These are phyloP conservation scores for Limnodromus scolopaceus DNA, from an alignment of 2,797 vertebrate species.

Conservation along the genomic window DNA sequence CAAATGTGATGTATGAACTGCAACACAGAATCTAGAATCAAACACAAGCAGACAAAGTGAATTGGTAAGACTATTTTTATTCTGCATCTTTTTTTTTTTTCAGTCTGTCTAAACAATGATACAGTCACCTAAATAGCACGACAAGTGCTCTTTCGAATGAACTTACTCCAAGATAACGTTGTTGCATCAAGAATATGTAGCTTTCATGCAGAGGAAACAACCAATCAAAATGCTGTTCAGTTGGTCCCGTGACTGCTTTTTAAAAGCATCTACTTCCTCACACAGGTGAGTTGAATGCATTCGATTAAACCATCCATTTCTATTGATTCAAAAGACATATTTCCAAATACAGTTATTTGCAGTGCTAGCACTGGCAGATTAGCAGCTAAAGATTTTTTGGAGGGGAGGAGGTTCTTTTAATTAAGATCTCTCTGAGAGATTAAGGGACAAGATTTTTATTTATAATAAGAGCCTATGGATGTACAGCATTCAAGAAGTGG, in stretches of 20 bases:
- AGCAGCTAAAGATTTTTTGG: not conserved
- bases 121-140: not conserved
- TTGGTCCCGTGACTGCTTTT: not conserved
- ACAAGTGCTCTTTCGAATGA: not conserved
- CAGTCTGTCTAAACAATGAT: not conserved
- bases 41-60: not conserved
- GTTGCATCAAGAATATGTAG: not conserved
- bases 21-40: not conserved
- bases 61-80: not conserved
- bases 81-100: not conserved
- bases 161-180: not conserved
- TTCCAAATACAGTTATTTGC: not conserved
- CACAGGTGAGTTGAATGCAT: not conserved
- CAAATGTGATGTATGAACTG: not conserved
- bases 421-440: not conserved
- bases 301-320: not conserved
- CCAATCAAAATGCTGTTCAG: not conserved
- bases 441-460: not conserved
- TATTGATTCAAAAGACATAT: not conserved
- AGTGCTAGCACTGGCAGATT: not conserved
- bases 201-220: not conserved
- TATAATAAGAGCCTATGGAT: not conserved
- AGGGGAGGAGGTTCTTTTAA: not conserved
- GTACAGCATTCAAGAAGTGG: not conserved
- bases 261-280: not conserved